phyloP scores from a whole-genome alignment of 2,113 vertebrate species.

The Sinocyclocheilus anshuiensis region DNA sequence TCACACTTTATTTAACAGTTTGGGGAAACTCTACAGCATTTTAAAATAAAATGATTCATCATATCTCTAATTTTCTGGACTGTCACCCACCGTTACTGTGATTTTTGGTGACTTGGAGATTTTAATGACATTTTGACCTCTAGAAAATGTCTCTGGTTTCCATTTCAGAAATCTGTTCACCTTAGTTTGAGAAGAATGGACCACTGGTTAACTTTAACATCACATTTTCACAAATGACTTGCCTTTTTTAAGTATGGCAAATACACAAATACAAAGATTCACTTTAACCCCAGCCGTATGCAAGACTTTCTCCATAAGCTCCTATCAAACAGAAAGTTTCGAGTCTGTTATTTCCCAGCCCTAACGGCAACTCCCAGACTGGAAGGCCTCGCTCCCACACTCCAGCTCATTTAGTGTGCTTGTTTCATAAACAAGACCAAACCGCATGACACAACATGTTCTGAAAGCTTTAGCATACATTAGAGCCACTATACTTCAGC shows the following conservation, averaged over 20 bases:
- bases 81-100: too few relatives aligned
- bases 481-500: neutral
- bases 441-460: neutral
- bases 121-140: too few relatives aligned
- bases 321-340: neutral
- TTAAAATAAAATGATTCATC: neutral
- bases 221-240: neutral
- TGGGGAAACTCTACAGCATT: too few relatives aligned
- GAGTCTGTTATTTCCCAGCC: neutral
- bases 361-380: conserved; percentile 8
- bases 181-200: neutral
- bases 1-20: neutral
- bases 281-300: neutral
- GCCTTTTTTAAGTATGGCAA: neutral
- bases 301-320: neutral
- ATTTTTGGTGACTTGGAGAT: too few relatives aligned
- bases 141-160: too few relatives aligned
- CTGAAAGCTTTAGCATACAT: neutral
- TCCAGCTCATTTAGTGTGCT: neutral
- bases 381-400: conserved; percentile 13
- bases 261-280: neutral
- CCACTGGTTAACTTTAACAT: neutral
- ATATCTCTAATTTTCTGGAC: neutral
- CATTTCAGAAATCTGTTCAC: too few relatives aligned
- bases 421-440: neutral